These are phyloP conservation scores for Sardina pilchardus DNA, from an alignment of 2,113 vertebrate genomes.

Conservation along the genomic window DNA sequence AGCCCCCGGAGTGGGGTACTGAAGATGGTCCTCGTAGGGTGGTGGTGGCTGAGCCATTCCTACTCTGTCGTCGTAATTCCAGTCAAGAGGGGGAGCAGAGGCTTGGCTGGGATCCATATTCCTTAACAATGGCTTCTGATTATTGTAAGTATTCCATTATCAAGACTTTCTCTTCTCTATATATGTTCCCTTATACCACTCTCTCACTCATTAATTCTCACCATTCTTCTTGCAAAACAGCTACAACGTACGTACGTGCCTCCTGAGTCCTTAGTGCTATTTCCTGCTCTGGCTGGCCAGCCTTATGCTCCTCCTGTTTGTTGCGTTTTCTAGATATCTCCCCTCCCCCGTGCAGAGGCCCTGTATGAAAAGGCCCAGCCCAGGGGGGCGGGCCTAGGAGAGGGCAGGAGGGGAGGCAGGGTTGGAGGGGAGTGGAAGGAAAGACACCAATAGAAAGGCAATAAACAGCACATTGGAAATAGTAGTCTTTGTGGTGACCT, in stretches of 20 bases:
- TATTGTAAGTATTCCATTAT: not conserved
- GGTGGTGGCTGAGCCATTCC: constrained; percentile 49
- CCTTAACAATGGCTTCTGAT: not conserved
- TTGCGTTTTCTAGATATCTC: no score
- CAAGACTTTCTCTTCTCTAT: not conserved
- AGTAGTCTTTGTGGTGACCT: no score
- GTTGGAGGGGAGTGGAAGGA: no score
- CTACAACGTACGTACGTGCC: no score
- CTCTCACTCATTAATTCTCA: not conserved
- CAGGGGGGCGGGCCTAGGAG: no score
- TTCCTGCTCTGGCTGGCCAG: not conserved
- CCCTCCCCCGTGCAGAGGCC: no score
- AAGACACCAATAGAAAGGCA: no score
- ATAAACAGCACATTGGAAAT: no score
- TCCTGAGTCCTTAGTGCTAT: no score
- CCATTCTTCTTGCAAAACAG: not conserved
- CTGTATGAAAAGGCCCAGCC: no score
- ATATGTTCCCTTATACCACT: not conserved
- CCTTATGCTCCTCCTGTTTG: not conserved
- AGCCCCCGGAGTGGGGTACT: constrained; percentile 31
- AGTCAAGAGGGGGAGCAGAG: constrained; percentile 34
- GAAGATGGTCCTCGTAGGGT: constrained; percentile 59
- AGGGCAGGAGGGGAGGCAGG: no score
- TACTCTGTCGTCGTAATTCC: constrained; percentile 46
- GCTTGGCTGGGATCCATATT: constrained; percentile 59